Conservation (phyloP, 1,140 invertebrate genomes). For the Diorhabda elongata region DNA sequence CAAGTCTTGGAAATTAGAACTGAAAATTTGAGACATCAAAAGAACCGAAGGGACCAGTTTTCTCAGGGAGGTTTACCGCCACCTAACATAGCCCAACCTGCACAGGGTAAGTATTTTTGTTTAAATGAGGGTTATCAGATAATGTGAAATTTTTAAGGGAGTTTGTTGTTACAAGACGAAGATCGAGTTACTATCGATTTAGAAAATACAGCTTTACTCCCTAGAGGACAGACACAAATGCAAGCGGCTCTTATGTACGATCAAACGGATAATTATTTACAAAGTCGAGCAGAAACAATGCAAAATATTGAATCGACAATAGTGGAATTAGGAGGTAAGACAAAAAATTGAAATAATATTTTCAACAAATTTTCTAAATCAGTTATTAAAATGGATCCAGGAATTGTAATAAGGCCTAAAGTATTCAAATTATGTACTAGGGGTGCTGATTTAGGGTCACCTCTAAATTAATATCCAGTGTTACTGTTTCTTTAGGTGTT, state of each 20-base stretch:
- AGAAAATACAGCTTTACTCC: conserved; percentile 50
- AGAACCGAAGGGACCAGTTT: conserved; percentile 89
- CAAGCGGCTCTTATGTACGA: conserved; percentile 74
- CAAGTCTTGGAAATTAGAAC: conserved; percentile 83
- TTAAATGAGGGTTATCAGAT: no score
- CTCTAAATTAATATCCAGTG: no score
- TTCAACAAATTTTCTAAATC: no score
- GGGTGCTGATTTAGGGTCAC: no score
- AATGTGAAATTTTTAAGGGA: conserved; percentile 30
- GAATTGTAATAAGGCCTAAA: no score
- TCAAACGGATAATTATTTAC: conserved; percentile 84
- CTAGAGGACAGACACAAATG: conserved; percentile 50
- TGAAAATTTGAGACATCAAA: conserved; percentile 95
- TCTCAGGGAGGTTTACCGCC: conserved; percentile 76
- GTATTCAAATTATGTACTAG: no score
- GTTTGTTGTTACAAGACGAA: conserved; percentile 57
- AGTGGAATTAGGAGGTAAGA: conserved; percentile 86
- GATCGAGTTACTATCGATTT: conserved; percentile 76
- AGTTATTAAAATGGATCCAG: no score
- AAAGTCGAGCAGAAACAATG: conserved; percentile 94
- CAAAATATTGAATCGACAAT: conserved; percentile 99
- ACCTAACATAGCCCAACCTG: conserved; percentile 45
- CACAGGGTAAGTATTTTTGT: conserved; percentile 25
- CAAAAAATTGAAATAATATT: no score
- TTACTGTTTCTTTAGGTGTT: no score